Evolutionary conservation across 2,113 vertebrate genomes (phyloP), one percentile per base, ranked within the genome.

Genomic region (Psilopsiagon aurifrons): DNA sequence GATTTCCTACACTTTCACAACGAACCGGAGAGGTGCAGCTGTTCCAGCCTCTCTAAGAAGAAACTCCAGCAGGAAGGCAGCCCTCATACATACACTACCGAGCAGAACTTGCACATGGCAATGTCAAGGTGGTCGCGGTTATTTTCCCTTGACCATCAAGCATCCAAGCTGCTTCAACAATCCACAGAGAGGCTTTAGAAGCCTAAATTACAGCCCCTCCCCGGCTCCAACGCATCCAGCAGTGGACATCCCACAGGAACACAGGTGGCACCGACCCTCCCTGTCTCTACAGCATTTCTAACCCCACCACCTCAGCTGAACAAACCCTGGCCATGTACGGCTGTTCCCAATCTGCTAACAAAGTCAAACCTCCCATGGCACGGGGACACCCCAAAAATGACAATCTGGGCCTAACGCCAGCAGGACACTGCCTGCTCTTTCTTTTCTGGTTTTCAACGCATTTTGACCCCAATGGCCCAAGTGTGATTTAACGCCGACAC

Each of bases 161-260:
- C 41, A 88, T 35, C 49, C 67, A 57, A 76, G 83, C 13, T 15
- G 33, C 3, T 66, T 60, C 71, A 55, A 39, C 33, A 52, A 73
- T 35, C 6, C 49, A 13, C 27, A 4, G 13, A 22, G 51, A 29
- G 35, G 17, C 52, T 2, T 57, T 14, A n/a, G 20, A n/a, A 6
- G 17, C 20, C 33, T 14, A 4, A 35, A 41, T 3, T 17, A 16
- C 60, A 57, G 22, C 23, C 44, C 19, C 29, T 3, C 2, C 18
- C 6, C 0, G 4, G 10, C 44, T 27, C 43, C 17, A 16, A 20
- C 0, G 2, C 1, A 1, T 2, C 35, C 0, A 2, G 49, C 7
- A 1, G 37, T 0, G 37, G 20, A 3, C 8, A 43, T 25, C 33
- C 63, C 63, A 5, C 1, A 3, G 49, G 29, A 27, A 22, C 18